Percentiles rank a stretch among this genome's conserved stretches.
phyloP scores from a whole-genome alignment of 2,888 invertebrate genomes.

The Drosophila cracens region DNA sequence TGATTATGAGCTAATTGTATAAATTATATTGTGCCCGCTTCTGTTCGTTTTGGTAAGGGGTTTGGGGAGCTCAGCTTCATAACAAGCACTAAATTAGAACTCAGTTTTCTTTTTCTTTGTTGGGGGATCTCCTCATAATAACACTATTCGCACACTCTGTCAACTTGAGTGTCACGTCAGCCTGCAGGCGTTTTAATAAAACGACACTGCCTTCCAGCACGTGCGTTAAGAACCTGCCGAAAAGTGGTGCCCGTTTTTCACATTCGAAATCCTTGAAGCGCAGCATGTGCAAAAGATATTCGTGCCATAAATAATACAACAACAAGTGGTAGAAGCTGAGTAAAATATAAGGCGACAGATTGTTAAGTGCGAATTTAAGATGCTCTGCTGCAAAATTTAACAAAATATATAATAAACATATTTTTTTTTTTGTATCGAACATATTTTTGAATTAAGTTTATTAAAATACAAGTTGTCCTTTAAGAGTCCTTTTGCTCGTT shows the following conservation, averaged over 20 bases:
- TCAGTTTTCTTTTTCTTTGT: neutral
- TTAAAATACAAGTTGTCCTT: neutral
- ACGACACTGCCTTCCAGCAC: conserved; percentile 16
- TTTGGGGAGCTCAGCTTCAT: neutral
- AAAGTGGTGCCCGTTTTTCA: conserved; percentile 24
- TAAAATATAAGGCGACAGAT: neutral
- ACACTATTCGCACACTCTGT: conserved; percentile 5
- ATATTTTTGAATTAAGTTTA: neutral
- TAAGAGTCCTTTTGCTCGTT: neutral
- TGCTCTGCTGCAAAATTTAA: conserved; percentile 17
- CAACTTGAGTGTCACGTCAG: conserved; percentile 40
- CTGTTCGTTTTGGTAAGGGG: neutral
- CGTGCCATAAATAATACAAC: conserved; percentile 52
- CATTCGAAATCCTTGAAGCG: conserved; percentile 26
- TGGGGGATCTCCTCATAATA: neutral
- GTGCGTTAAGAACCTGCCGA: conserved; percentile 32
- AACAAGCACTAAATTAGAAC: conserved; percentile 10
- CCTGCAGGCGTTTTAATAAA: conserved; percentile 47
- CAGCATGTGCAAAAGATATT: conserved; percentile 52
- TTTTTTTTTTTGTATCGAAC: neutral
- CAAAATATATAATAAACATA: neutral
- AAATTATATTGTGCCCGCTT: conserved; percentile 16
- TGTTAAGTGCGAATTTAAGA: conserved; percentile 11
- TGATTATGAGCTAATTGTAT: conserved; percentile 47
- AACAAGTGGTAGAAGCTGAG: conserved; percentile 24